A percentile compares a stretch with the other conserved stretches of the same genome.
phyloP scores from a whole-genome alignment of 2,888 invertebrate genomes.

The Lasiommata megera region DNA sequence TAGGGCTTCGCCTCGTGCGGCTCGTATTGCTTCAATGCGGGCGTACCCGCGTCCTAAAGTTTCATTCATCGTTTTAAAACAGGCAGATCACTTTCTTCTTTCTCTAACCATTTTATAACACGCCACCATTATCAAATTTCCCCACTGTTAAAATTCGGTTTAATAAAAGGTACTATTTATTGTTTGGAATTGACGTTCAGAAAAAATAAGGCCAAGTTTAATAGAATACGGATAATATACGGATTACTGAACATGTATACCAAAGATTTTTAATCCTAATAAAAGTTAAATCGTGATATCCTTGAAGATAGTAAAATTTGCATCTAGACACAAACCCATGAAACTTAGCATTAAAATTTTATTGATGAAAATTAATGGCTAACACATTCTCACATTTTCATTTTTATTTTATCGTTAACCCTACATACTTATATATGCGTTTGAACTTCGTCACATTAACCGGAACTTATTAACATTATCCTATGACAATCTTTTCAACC shows the following conservation, averaged over 20 bases:
- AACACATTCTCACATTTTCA: conserved; percentile 3
- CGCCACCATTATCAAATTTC: neutral
- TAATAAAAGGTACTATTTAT: neutral
- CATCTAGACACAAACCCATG: too few species aligned
- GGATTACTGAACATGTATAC: too few species aligned
- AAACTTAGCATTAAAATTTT: too few species aligned
- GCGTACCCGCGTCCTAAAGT: conserved; percentile 85
- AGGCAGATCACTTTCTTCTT: conserved; percentile 19
- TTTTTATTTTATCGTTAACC: neutral
- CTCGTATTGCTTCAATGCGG: conserved; percentile 81
- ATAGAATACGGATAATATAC: too few species aligned
- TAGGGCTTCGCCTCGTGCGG: conserved; percentile 73
- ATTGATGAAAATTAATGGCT: neutral
- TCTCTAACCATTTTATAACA: conserved; percentile 14
- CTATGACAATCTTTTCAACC: neutral
- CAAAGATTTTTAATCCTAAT: too few species aligned
- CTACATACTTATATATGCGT: neutral
- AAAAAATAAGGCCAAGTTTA: too few species aligned
- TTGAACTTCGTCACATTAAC: neutral
- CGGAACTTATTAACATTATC: neutral
- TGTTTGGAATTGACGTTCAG: too few species aligned
- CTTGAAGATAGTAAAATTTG: too few species aligned
- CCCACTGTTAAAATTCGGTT: too few species aligned
- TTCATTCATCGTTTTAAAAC: conserved; percentile 77
- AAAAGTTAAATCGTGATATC: too few species aligned